These are phyloP conservation scores for Glyptemys insculpta DNA, from an alignment of 2,797 vertebrate genomes.

Conservation along the genomic window DNA sequence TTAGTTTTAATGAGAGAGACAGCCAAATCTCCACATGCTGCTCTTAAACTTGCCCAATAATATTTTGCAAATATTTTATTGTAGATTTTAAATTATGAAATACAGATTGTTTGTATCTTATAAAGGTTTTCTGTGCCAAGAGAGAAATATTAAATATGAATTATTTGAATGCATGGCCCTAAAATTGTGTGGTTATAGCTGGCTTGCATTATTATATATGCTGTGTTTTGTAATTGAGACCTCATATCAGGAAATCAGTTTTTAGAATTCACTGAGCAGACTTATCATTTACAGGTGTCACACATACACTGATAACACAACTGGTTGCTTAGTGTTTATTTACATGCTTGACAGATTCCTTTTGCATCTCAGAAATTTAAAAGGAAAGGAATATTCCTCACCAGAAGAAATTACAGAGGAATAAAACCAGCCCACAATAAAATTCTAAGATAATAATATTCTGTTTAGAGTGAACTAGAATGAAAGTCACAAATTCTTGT, in stretches of 20 bases:
- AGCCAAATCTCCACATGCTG: constrained; percentile 35
- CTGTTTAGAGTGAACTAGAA: neutral
- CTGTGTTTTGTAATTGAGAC: neutral
- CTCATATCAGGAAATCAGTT: neutral
- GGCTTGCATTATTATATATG: neutral
- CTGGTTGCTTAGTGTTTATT: neutral
- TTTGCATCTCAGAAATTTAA: neutral
- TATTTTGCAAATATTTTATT: neutral
- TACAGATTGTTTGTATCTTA: neutral
- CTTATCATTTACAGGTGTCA: neutral
- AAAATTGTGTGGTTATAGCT: neutral
- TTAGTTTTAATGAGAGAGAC: neutral
- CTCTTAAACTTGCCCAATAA: constrained; percentile 20
- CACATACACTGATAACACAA: neutral
- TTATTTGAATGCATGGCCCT: neutral
- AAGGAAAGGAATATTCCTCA: neutral
- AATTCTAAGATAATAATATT: neutral
- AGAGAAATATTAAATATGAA: neutral
- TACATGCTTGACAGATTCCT: neutral
- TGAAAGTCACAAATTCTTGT: neutral
- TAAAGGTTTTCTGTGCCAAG: neutral
- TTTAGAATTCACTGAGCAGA: neutral
- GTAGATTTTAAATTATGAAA: constrained; percentile 1
- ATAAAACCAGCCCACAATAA: neutral
- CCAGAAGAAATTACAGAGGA: neutral